Evolutionary conservation across 2,113 vertebrate species (phyloP).

Genomic region (Phainopepla nitens): DNA sequence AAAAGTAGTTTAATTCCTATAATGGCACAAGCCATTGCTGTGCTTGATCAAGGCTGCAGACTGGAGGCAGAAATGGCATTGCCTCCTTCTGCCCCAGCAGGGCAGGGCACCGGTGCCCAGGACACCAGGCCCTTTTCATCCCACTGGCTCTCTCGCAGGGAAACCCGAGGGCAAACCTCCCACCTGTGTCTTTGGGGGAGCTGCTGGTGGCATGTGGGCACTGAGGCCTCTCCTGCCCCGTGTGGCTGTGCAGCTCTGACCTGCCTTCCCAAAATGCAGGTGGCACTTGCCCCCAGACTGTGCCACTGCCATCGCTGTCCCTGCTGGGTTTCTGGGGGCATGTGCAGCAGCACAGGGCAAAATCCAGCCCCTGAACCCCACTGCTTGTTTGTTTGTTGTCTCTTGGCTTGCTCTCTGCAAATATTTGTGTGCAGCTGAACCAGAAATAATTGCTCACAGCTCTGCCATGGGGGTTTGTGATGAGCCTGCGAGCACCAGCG

Average conservation of each 20-base stretch:
- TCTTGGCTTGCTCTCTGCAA: background rate
- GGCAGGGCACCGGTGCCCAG: rapidly evolving
- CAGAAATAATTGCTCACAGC: background rate
- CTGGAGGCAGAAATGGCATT: background rate
- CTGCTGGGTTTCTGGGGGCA: rapidly evolving
- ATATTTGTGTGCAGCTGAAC: background rate
- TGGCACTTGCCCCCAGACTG: background rate
- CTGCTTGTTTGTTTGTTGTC: background rate
- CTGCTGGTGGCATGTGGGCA: rapidly evolving
- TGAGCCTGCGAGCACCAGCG: background rate
- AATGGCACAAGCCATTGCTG: background rate
- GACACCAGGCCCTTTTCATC: background rate
- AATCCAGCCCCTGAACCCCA: background rate
- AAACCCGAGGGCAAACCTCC: background rate
- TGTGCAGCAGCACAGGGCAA: rapidly evolving
- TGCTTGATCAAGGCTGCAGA: background rate
- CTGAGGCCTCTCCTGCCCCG: rapidly evolving
- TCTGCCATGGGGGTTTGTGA: background rate
- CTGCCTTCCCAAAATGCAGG: background rate
- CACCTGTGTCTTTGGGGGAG: rapidly evolving
- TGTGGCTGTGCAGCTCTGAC: background rate
- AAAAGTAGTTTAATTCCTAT: background rate
- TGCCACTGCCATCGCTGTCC: rapidly evolving
- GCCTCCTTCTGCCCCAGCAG: background rate
- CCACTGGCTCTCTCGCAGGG: background rate